Evolutionary conservation across 1,140 invertebrate genomes (phyloP).

Genomic region (Diorhabda sublineata): DNA sequence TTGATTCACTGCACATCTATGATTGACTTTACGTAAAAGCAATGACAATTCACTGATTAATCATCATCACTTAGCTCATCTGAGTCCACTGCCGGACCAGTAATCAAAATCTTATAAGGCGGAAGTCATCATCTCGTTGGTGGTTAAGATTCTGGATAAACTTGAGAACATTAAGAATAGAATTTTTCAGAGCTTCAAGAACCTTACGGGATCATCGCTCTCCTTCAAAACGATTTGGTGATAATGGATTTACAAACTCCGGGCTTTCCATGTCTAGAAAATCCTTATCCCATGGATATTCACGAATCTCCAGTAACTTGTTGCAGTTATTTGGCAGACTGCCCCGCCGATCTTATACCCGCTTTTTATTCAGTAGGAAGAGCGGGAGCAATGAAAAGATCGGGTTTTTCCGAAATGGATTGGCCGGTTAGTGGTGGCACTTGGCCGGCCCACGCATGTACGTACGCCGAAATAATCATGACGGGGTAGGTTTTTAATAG

Average conservation of each 20-base stretch:
- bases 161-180: too few relatives aligned
- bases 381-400: conserved; percentile 50
- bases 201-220: conserved; percentile 94
- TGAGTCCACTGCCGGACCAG: too few relatives aligned
- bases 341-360: conserved; percentile 92
- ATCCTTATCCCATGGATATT: conserved; percentile 98
- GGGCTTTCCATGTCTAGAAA: conserved; percentile 98
- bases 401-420: conserved; percentile 89
- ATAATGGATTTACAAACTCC: conserved; percentile 92
- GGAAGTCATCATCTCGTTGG: too few relatives aligned
- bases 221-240: conserved; percentile 96
- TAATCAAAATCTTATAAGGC: too few relatives aligned
- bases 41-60: too few relatives aligned
- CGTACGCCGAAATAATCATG: conserved; percentile 94
- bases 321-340: conserved; percentile 94
- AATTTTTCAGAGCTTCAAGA: conserved; percentile 82
- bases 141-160: too few relatives aligned
- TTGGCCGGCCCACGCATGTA: conserved; percentile 89
- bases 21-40: too few relatives aligned
- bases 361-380: conserved; percentile 70
- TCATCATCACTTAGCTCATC: too few relatives aligned
- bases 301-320: conserved; percentile 96
- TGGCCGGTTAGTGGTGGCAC: conserved; percentile 95
- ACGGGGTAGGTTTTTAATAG: conserved; percentile 67
- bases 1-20: too few relatives aligned